Percentiles rank a stretch among this genome's conserved stretches.
Conservation (phyloP, 2,888 invertebrate species). For the Latrodectus hesperus region DNA sequence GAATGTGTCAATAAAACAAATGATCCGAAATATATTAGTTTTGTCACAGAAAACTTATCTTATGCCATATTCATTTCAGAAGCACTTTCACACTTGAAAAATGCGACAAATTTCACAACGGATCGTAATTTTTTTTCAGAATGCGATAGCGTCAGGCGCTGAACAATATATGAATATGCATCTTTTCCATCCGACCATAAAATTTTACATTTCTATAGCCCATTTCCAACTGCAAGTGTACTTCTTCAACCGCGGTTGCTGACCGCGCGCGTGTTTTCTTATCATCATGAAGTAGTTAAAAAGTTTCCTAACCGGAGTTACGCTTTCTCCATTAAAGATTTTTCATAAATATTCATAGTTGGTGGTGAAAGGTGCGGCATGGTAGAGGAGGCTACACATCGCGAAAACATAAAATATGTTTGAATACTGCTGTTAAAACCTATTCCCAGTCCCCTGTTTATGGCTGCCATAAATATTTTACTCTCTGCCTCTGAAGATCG, state of each 20-base stretch:
- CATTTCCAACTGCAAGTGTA: neutral
- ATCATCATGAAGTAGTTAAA: constrained; percentile 56
- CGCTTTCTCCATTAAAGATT: constrained; percentile 57
- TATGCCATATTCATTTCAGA: neutral
- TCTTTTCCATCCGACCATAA: neutral
- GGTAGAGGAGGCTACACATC: constrained; percentile 20
- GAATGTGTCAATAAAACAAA: no score
- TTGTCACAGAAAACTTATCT: no score
- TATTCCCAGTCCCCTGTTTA: constrained; percentile 35
- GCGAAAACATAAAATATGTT: constrained; percentile 60
- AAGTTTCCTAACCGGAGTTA: constrained; percentile 39
- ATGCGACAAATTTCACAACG: no score
- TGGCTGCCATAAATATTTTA: constrained; percentile 61
- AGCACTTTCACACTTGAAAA: constrained; percentile 1
- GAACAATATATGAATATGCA: neutral
- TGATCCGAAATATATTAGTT: no score
- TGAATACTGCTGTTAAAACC: neutral
- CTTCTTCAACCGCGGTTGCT: neutral
- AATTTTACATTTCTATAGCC: constrained; percentile 2
- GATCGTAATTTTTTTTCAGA: neutral
- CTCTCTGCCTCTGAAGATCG: constrained; percentile 16
- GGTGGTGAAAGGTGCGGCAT: constrained; percentile 20
- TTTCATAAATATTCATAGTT: constrained; percentile 66
- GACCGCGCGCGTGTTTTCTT: constrained; percentile 26
- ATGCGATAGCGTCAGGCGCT: neutral